phyloP scores from a whole-genome alignment of 2,113 vertebrate species.

The Calidris pygmaea region DNA sequence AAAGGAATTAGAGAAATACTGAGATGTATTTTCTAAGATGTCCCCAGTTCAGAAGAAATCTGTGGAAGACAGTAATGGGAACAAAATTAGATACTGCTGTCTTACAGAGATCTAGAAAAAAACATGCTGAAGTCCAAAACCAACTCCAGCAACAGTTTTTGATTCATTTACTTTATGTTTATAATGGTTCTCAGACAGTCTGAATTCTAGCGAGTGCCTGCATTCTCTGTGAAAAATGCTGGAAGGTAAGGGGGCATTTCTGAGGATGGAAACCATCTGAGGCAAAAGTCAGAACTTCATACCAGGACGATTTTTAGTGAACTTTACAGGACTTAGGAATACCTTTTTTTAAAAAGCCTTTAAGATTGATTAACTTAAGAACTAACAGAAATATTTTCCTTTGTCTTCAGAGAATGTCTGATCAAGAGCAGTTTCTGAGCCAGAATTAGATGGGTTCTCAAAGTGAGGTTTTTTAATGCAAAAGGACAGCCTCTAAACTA shows the following conservation, averaged over 20 bases:
- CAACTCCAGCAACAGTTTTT: neutral
- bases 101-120: neutral
- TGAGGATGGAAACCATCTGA: neutral
- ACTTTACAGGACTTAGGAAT: neutral
- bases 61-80: neutral
- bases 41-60: neutral
- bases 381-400: neutral
- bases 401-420: neutral
- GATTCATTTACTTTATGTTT: neutral
- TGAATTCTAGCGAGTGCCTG: neutral
- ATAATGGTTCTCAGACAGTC: neutral
- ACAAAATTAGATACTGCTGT: neutral
- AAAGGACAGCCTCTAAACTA: neutral
- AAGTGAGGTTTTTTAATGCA: rapidly evolving
- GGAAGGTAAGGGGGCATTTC: neutral
- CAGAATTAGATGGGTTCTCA: neutral
- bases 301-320: neutral
- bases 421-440: neutral
- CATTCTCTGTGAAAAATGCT: neutral
- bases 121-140: neutral
- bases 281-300: neutral
- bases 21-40: neutral
- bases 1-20: neutral
- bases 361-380: neutral
- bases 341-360: neutral